Evolutionary conservation across 1,140 invertebrate species (phyloP), one percentile per base, ranked within the genome.

Genomic region (Dinoponera quadriceps): DNA sequence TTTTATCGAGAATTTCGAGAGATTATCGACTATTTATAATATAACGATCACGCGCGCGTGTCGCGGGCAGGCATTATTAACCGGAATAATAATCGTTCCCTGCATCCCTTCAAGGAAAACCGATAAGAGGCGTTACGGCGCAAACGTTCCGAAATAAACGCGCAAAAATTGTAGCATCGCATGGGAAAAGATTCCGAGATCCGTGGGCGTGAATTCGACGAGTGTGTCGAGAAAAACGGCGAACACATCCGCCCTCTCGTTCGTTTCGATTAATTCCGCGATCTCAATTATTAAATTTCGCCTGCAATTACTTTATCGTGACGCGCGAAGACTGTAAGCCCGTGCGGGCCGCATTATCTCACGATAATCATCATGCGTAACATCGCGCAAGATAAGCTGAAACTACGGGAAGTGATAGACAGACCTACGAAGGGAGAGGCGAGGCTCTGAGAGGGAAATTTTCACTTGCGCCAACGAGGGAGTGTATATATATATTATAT

Each of bases 1-100:
- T 83, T 84, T 84, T 73, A 82, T 82, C 83, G 77, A 66, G 25
- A 84, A 73, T 63, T 83, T 82, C 22, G 75, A 38, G 51, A 57
- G 65, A 27, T 20, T 63, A 51, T 57, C 33, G n/a, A 18, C 16
- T 75, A 44, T 44, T 14, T 25, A 44, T 22, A 44, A 44, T 54
- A 68, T 14, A 57, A 80, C 25, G 25, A 80, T 80, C 69, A 71
- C 57, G 22, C 25, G 38, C 29, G 66, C 63, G n/a, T 33, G 33
- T 7, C 33, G 33, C 33, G 33, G 2, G 33, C 2, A 7, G 7
- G 38, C 38, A 44, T 4, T 44, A 44, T 20, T 51, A 18, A n/a
- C 18, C 20, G 29, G 38, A 57, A 71, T 49, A 29, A 80, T 48
- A 63, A 59, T 20, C 20, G 20, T n/a, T 27, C 33, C n/a, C 3